Conservation (phyloP, 2,113 vertebrate genomes). For the Lanius collurio region DNA sequence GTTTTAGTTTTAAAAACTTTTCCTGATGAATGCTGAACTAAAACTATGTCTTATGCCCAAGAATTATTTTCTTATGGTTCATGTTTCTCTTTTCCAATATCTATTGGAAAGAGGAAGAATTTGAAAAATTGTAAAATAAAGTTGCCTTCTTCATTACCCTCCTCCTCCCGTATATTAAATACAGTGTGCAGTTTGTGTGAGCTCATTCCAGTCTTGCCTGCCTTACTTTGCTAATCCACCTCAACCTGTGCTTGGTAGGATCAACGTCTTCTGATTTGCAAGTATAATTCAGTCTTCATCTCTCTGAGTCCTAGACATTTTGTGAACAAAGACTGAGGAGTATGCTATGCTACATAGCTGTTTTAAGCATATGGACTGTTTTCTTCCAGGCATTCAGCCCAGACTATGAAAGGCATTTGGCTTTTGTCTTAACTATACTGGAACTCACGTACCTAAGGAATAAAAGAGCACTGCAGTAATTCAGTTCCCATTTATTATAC, state of each 20-base stretch:
- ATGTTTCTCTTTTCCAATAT: neutral
- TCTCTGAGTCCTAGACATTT: conserved; percentile 76
- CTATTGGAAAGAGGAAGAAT: neutral
- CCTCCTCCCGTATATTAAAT: neutral
- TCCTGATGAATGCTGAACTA: neutral
- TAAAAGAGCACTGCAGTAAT: conserved; percentile 59
- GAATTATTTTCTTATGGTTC: conserved; percentile 2
- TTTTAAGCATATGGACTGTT: conserved; percentile 81
- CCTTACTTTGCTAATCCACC: conserved; percentile 75
- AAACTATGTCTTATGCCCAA: neutral
- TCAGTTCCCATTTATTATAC: neutral
- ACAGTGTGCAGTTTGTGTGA: conserved; percentile 18
- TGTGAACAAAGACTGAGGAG: conserved; percentile 79
- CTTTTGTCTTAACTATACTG: conserved; percentile 76
- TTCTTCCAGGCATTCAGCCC: conserved; percentile 79
- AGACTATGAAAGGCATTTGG: conserved; percentile 79
- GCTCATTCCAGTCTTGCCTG: conserved; percentile 61
- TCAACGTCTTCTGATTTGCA: conserved; percentile 79
- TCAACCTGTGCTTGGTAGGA: conserved; percentile 74
- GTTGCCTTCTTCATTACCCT: neutral
- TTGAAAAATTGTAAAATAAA: conserved; percentile 30
- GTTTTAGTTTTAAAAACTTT: conserved; percentile 23
- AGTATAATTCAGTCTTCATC: conserved; percentile 78
- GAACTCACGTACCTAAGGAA: conserved; percentile 68
- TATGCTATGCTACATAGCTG: conserved; percentile 75